Conservation (phyloP, 2,113 vertebrate genomes). For the Ancistrus triradiatus region DNA sequence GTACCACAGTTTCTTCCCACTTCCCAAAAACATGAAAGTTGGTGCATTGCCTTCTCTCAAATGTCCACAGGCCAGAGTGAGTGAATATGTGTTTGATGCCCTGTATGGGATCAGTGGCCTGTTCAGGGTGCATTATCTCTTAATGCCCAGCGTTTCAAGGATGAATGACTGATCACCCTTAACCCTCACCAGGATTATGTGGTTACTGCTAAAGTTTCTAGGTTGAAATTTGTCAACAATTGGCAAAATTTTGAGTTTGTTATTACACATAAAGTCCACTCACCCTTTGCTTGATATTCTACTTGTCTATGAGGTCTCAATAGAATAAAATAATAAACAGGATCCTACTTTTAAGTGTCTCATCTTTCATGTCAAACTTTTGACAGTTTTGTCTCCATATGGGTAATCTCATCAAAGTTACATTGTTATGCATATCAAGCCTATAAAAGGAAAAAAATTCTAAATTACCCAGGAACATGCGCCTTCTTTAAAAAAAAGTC, state of each 20-base stretch:
- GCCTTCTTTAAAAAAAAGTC: constrained; percentile 25
- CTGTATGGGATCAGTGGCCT: too few species aligned
- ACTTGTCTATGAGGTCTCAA: neutral
- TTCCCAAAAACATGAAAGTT: too few species aligned
- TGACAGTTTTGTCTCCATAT: constrained; percentile 41
- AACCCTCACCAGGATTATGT: too few species aligned
- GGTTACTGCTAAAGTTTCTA: too few species aligned
- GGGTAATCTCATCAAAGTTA: constrained; percentile 43
- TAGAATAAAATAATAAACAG: constrained; percentile 17
- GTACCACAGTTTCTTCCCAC: too few species aligned
- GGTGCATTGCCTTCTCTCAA: too few species aligned
- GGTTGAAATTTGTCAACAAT: constrained; percentile 62
- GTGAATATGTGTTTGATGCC: too few species aligned
- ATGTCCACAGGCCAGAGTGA: too few species aligned
- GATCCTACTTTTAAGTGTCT: constrained; percentile 25
- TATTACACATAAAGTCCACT: neutral
- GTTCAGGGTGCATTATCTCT: too few species aligned
- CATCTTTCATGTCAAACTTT: constrained; percentile 38
- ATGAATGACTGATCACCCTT: too few species aligned
- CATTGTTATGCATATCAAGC: constrained; percentile 52
- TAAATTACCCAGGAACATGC: constrained; percentile 48
- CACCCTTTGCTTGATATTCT: constrained; percentile 7
- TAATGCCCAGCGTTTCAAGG: too few species aligned
- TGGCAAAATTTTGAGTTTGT: neutral
- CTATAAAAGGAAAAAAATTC: constrained; percentile 40